These are phyloP conservation scores for Urocitellus parryii DNA, from an alignment of 2,113 vertebrate species.

Conservation along the genomic window DNA sequence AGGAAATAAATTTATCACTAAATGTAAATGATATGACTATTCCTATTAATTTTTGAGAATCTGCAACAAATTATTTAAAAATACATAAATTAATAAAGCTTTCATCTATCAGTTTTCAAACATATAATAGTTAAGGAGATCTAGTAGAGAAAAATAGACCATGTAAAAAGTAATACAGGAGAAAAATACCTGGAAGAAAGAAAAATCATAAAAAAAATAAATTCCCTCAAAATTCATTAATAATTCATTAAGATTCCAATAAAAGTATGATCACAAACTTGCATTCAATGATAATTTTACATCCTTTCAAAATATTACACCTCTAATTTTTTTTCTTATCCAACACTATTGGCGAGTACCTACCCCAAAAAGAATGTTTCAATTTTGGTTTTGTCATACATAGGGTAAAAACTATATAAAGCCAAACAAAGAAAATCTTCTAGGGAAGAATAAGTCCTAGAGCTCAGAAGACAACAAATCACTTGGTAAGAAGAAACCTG, in stretches of 20 bases:
- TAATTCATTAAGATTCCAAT: background rate
- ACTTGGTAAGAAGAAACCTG: too few relatives aligned
- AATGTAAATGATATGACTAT: background rate
- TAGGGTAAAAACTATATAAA: background rate
- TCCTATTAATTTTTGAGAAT: background rate
- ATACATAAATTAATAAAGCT: background rate
- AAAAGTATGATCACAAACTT: background rate
- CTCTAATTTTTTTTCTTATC: background rate
- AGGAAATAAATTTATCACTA: background rate
- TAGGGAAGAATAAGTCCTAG: background rate
- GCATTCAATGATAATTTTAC: background rate
- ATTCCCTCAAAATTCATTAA: background rate
- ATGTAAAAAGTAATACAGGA: background rate
- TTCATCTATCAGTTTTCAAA: background rate
- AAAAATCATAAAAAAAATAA: background rate
- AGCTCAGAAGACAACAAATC: background rate
- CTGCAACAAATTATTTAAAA: background rate
- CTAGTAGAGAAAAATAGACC: background rate
- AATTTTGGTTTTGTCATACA: background rate
- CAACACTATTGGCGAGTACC: background rate
- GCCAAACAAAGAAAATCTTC: background rate
- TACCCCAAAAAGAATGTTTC: background rate
- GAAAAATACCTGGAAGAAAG: background rate
- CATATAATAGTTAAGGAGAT: background rate
- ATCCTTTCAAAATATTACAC: background rate